Evolutionary conservation across 2,113 vertebrate genomes (phyloP).

Genomic region (Callocephalon fimbriatum): DNA sequence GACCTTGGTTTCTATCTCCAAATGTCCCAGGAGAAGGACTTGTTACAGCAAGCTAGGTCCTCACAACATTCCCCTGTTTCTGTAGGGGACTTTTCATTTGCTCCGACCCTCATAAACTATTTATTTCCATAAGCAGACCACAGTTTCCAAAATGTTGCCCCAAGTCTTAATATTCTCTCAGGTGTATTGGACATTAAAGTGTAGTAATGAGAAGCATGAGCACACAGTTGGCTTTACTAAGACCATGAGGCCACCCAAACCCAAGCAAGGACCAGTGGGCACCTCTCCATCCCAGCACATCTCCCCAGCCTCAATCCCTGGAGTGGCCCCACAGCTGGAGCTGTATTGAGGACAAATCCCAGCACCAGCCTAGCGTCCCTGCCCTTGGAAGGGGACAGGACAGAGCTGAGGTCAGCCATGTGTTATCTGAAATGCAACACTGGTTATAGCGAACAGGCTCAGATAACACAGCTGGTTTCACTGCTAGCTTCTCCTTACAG

Average conservation of each 20-base stretch:
- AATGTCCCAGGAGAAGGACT: background rate
- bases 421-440: background rate
- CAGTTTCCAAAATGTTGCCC: background rate
- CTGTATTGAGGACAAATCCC: background rate
- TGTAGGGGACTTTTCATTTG: background rate
- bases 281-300: background rate
- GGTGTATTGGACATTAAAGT: background rate
- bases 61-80: background rate
- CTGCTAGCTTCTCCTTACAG: slow-evolving; percentile 9
- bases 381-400: background rate
- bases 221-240: background rate
- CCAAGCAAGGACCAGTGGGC: background rate
- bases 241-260: background rate
- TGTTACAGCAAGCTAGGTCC: background rate
- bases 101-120: background rate
- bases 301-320: accelerated
- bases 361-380: background rate
- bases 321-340: background rate
- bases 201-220: background rate
- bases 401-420: accelerated
- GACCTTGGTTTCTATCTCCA: background rate
- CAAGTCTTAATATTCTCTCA: background rate
- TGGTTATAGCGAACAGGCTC: background rate
- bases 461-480: background rate
- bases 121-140: background rate